Evolutionary conservation across 2,113 vertebrate species (phyloP).

Genomic region (Atractosteus spatula): DNA sequence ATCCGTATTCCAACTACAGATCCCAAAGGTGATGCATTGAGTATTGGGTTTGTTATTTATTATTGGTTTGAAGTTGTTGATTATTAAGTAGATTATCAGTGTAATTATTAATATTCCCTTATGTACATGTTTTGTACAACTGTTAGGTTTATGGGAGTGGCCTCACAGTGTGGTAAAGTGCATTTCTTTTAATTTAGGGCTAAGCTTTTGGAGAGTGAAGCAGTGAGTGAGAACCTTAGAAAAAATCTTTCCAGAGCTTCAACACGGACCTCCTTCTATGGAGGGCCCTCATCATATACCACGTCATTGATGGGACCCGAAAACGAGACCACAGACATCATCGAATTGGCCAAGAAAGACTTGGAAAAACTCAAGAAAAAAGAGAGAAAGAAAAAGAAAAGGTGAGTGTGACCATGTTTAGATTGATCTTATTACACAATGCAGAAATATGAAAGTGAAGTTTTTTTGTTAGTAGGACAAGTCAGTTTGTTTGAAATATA

Average conservation of each 20-base stretch:
- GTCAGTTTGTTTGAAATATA: not conserved
- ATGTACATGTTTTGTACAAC: not conserved
- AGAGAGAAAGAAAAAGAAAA: slow-evolving; percentile 93
- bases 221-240: slow-evolving; percentile 87
- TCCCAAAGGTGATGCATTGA: too few species aligned
- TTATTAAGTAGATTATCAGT: too few species aligned
- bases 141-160: not conserved
- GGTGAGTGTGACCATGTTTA: slow-evolving; percentile 64
- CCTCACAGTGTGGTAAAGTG: not conserved
- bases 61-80: too few species aligned
- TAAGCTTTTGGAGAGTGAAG: slow-evolving; percentile 93
- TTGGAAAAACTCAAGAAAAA: slow-evolving; percentile 93
- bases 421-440: not conserved
- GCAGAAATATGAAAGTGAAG: not conserved
- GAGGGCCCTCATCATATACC: slow-evolving; percentile 69
- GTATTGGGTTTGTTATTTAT: too few species aligned
- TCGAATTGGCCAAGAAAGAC: slow-evolving; percentile 92
- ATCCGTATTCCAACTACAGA: too few species aligned
- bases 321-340: slow-evolving; percentile 86
- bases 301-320: slow-evolving; percentile 70
- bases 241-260: slow-evolving; percentile 83
- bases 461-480: slow-evolving; percentile 9
- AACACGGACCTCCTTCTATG: slow-evolving; percentile 74
- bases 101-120: not conserved
- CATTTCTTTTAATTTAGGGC: slow-evolving; percentile 62